Evolutionary conservation across 2,888 invertebrate genomes (phyloP).

Genomic region (Craniophora ligustri): DNA sequence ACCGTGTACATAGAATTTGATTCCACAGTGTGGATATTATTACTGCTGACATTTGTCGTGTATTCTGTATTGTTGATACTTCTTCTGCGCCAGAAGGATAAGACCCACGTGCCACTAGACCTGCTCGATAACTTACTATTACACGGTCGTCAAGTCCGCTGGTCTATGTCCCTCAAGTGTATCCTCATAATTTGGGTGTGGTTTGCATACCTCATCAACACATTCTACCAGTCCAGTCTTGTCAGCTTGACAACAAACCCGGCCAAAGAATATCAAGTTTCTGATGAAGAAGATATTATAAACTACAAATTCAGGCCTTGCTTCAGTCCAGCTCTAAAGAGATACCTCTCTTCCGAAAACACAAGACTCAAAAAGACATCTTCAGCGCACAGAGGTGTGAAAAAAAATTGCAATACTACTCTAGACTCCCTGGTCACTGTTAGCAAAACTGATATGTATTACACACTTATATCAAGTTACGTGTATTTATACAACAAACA

Average conservation of each 20-base stretch:
- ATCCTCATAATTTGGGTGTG: slow-evolving; percentile 63
- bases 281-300: slow-evolving; percentile 57
- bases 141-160: slow-evolving; percentile 51
- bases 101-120: slow-evolving; percentile 51
- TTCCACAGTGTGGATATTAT: slow-evolving; percentile 58
- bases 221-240: slow-evolving; percentile 65
- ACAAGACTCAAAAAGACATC: not conserved
- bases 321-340: slow-evolving; percentile 57
- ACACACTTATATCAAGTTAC: slow-evolving; percentile 31
- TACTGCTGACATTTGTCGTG: slow-evolving; percentile 51
- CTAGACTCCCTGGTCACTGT: slow-evolving; percentile 23
- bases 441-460: slow-evolving; percentile 20
- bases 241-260: slow-evolving; percentile 65
- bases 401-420: slow-evolving; percentile 37
- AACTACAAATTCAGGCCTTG: slow-evolving; percentile 64
- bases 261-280: slow-evolving; percentile 62
- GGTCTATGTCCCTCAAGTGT: slow-evolving; percentile 43
- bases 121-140: slow-evolving; percentile 61
- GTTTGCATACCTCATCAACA: slow-evolving; percentile 65
- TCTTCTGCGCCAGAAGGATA: slow-evolving; percentile 52
- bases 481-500: slow-evolving; percentile 27
- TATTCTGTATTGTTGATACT: slow-evolving; percentile 55
- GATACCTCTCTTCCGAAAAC: slow-evolving; percentile 29
- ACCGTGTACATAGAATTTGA: slow-evolving; percentile 64
- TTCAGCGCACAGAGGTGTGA: not conserved